Percentiles rank a stretch among this genome's conserved stretches.
phyloP scores from a whole-genome alignment of 2,113 vertebrate genomes.

The Zingel zingel region DNA sequence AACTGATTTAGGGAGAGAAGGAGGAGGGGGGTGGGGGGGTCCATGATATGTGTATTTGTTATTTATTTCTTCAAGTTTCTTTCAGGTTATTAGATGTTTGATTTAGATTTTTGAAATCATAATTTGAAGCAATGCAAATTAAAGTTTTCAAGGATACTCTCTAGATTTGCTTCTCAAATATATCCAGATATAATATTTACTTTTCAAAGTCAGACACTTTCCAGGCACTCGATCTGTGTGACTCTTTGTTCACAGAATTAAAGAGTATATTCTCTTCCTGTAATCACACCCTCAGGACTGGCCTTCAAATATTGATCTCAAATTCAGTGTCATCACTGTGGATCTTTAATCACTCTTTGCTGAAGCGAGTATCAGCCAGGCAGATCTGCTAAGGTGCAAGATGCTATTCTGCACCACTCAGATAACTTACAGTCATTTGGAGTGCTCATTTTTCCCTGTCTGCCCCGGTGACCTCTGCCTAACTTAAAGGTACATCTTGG shows the following conservation, averaged over 20 bases:
- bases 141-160: not conserved
- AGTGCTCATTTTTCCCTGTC: constrained; percentile 77
- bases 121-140: not conserved
- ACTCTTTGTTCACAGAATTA: constrained; percentile 55
- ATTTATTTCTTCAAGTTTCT: constrained; percentile 37
- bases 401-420: constrained; percentile 81
- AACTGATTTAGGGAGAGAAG: constrained; percentile 34
- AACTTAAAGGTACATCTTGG: constrained; percentile 88
- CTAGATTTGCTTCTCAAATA: not conserved
- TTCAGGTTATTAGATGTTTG: constrained; percentile 22
- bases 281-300: constrained; percentile 80
- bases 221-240: constrained; percentile 35
- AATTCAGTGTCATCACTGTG: constrained; percentile 76
- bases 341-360: constrained; percentile 76
- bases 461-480: constrained; percentile 84
- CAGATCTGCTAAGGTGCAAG: constrained; percentile 81
- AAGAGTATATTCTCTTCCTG: constrained; percentile 48
- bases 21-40: not conserved
- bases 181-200: constrained; percentile 21
- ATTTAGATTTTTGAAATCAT: constrained; percentile 9
- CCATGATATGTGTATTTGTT: constrained; percentile 63
- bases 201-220: constrained; percentile 70
- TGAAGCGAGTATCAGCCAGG: constrained; percentile 71
- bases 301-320: constrained; percentile 83
- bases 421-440: constrained; percentile 83